These are phyloP conservation scores for Tinea trinotella DNA, from an alignment of 2,888 invertebrate species.

Conservation along the genomic window DNA sequence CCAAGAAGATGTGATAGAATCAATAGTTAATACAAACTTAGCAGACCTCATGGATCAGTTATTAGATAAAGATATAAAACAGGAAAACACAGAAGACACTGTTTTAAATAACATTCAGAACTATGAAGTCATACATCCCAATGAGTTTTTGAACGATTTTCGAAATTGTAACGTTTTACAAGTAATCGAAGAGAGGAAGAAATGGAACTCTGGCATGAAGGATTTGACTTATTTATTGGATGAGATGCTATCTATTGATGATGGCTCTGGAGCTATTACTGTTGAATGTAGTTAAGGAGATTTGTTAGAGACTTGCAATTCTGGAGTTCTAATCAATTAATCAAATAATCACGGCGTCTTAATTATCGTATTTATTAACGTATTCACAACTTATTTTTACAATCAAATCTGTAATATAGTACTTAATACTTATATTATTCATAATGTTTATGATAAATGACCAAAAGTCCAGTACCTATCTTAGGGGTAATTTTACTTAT, in stretches of 20 bases:
- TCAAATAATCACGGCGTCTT: too few relatives aligned
- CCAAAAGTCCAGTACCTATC: too few relatives aligned
- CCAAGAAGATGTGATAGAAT: conserved; percentile 56
- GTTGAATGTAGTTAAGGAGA: conserved; percentile 16
- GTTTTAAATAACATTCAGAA: conserved; percentile 23
- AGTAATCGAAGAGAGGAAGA: conserved; percentile 64
- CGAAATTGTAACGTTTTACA: conserved; percentile 63
- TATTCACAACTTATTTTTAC: too few relatives aligned
- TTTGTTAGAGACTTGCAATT: too few relatives aligned
- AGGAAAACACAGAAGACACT: conserved; percentile 36
- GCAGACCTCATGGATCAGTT: conserved; percentile 66
- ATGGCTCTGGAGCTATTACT: background rate
- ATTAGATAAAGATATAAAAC: conserved; percentile 53
- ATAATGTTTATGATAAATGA: too few relatives aligned
- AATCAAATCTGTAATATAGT: too few relatives aligned
- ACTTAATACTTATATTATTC: too few relatives aligned
- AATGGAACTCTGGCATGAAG: conserved; percentile 71
- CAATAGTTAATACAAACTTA: conserved; percentile 69
- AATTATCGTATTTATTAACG: too few relatives aligned
- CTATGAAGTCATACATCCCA: conserved; percentile 32
- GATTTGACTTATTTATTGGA: conserved; percentile 47
- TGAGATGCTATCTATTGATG: conserved; percentile 24
- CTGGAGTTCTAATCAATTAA: too few relatives aligned
- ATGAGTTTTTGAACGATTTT: conserved; percentile 64
- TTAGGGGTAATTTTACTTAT: too few relatives aligned